Evolutionary conservation across 2,113 vertebrate genomes (phyloP).

Genomic region (Mastomys coucha): DNA sequence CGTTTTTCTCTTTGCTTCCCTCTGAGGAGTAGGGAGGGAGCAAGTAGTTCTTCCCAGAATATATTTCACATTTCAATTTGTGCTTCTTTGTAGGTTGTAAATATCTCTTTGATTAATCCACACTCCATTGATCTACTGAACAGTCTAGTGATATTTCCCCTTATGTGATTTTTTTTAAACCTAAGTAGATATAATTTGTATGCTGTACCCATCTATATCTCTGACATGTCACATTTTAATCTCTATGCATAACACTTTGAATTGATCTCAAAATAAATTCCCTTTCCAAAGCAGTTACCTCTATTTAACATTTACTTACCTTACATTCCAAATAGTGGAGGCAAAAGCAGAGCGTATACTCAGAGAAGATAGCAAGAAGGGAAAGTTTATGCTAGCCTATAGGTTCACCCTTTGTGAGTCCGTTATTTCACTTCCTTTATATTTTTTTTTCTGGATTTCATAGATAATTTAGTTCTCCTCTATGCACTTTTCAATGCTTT

Average conservation of each 20-base stretch:
- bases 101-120: background rate
- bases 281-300: background rate
- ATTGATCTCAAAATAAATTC: background rate
- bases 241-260: background rate
- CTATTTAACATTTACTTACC: background rate
- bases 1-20: background rate
- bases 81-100: background rate
- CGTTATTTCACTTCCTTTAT: background rate
- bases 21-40: rapidly evolving
- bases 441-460: background rate
- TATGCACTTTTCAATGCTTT: background rate
- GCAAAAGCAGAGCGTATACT: background rate
- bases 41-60: rapidly evolving
- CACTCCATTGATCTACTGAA: background rate
- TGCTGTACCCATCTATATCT: background rate
- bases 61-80: background rate
- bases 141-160: background rate
- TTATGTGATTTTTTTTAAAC: background rate
- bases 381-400: background rate
- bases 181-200: background rate
- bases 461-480: background rate
- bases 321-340: background rate
- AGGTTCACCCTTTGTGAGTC: background rate
- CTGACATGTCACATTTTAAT: background rate
- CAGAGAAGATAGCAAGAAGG: background rate